These are phyloP conservation scores for Spisula subtruncata DNA, from an alignment of 2,888 invertebrate species.

Conservation along the genomic window DNA sequence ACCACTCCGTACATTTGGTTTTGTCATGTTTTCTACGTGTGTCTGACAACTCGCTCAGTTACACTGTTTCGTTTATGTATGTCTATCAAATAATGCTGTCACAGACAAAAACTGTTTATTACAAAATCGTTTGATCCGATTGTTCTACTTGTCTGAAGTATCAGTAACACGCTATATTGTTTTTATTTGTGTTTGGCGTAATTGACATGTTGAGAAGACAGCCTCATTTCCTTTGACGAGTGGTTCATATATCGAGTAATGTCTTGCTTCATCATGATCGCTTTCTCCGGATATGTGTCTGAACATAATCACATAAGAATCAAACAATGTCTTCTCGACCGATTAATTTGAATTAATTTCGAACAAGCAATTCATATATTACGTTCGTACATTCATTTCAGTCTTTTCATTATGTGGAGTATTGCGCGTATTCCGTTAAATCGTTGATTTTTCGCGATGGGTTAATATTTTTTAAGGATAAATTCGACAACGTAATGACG, in stretches of 20 bases:
- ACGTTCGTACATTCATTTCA: too few relatives aligned
- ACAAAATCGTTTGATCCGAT: not conserved
- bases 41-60: not conserved
- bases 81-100: not conserved
- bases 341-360: not conserved
- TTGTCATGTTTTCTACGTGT: not conserved
- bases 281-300: not conserved
- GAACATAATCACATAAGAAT: not conserved
- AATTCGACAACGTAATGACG: too few relatives aligned
- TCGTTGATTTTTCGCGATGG: too few relatives aligned
- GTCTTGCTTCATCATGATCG: not conserved
- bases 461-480: too few relatives aligned
- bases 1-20: too few relatives aligned
- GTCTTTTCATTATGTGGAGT: too few relatives aligned
- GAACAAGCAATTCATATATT: not conserved
- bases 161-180: not conserved
- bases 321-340: not conserved
- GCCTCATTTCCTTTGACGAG: slow-evolving; percentile 11
- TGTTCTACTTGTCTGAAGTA: slow-evolving; percentile 2
- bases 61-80: not conserved
- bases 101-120: slow-evolving; percentile 11
- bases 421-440: too few relatives aligned
- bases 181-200: slow-evolving; percentile 7
- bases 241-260: not conserved
- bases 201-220: not conserved